Evolutionary conservation across 2,113 vertebrate genomes (phyloP), one percentile per base, ranked within the genome.

Genomic region (Platanista minor): DNA sequence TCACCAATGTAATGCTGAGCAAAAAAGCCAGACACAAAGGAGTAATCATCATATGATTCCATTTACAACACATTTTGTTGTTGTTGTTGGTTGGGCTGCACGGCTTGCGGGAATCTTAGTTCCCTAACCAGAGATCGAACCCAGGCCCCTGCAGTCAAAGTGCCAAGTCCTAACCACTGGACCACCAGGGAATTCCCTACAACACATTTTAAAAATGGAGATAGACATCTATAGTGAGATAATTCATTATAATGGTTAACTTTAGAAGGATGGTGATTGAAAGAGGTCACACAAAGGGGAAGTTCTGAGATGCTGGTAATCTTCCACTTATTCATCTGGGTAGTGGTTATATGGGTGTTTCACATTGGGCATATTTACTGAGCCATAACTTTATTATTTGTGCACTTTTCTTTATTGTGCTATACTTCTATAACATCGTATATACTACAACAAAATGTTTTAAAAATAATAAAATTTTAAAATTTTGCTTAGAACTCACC

Each of bases 401-500:
- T 36, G 8, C 0, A 39, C 6, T 87, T 72, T 81, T 49, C 15
- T 54, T 77, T 85, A 62, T 61, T 27, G 78, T 21, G 11, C 20
- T 64, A 41, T 20, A 49, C 1, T 71, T 78, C 46, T 39, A 29
- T 3, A 94, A 83, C 17, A 69, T 49, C 41, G 62, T 12, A n/a
- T 20, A 2, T 36, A 86, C 11, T 66, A 43, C 54, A 36, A 91
- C 15, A 82, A 54, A 71, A 69, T 17, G 14, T 21, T 49, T 64
- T 43, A 11, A 80, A 72, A 21, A 72, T 43, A 41, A 66, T 39
- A 61, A 88, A 59, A 59, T n/a, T n/a, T n/a, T n/a, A n/a, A 36
- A 2, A 71, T 5, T 46, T 64, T 41, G 7, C 52, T 23, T 4
- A 23, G 59, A 88, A 98, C 98, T 41, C 95, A 99, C 99, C 99